Conservation (phyloP, 2,888 invertebrate genomes). For the Drosophila testacea region DNA sequence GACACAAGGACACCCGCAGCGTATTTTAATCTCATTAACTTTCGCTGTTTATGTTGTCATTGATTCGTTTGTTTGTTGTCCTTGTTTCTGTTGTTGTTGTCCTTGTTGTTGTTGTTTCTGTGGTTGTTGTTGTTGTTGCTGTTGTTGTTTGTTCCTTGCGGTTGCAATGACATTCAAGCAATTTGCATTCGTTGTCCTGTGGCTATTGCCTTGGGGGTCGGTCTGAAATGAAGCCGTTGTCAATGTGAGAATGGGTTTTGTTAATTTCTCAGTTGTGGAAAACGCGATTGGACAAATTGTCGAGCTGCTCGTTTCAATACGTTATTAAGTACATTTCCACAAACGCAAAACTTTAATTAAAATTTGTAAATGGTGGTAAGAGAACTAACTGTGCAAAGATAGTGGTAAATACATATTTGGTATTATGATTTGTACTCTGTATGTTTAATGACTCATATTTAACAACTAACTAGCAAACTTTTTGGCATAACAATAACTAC, state of each 20-base stretch:
- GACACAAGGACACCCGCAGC: constrained; percentile 63
- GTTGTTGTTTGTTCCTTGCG: constrained; percentile 44
- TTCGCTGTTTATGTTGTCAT: constrained; percentile 51
- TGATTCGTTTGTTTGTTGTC: constrained; percentile 26
- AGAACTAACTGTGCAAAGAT: neutral
- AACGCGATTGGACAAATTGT: neutral
- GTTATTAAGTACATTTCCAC: neutral
- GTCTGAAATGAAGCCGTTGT: neutral
- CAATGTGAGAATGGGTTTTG: neutral
- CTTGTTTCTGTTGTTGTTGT: constrained; percentile 14
- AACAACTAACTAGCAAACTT: no score
- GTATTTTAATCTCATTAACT: constrained; percentile 82
- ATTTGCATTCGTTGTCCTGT: constrained; percentile 63
- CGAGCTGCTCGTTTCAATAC: neutral
- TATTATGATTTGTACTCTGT: no score
- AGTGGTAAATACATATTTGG: no score
- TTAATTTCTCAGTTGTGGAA: neutral
- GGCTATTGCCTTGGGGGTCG: constrained; percentile 23
- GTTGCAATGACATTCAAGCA: constrained; percentile 47
- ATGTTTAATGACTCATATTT: no score
- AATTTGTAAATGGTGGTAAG: neutral
- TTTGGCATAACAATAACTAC: no score
- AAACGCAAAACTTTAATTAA: neutral
- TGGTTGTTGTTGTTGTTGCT: constrained; percentile 27
- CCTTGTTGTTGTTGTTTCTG: neutral